Percentiles rank a stretch among this genome's conserved stretches.
These are phyloP conservation scores for Dendrolimus kikuchii DNA, from an alignment of 1,140 invertebrate species.

Conservation along the genomic window DNA sequence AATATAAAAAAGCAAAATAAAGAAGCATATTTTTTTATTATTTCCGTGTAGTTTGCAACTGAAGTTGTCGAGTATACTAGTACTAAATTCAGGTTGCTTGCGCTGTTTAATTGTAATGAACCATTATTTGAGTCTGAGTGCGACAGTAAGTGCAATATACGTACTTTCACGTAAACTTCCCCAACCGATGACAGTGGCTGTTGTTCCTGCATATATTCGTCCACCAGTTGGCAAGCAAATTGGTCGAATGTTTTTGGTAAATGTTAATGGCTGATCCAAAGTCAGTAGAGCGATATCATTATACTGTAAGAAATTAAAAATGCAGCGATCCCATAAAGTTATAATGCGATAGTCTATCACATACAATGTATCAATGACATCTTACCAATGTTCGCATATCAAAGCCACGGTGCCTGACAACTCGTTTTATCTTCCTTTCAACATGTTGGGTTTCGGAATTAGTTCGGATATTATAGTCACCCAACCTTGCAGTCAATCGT, in stretches of 20 bases:
- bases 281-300: slow-evolving; percentile 91
- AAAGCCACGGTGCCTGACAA: slow-evolving; percentile 88
- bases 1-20: too few relatives aligned
- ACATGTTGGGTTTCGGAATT: slow-evolving; percentile 81
- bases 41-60: too few relatives aligned
- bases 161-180: slow-evolving; percentile 85
- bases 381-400: slow-evolving; percentile 85
- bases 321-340: slow-evolving; percentile 1
- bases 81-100: too few relatives aligned
- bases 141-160: slow-evolving; percentile 29
- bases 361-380: not conserved
- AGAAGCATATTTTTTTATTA: too few relatives aligned
- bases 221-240: slow-evolving; percentile 84
- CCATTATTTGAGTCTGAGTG: not conserved
- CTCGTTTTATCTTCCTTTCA: slow-evolving; percentile 83
- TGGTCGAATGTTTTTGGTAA: slow-evolving; percentile 82
- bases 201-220: slow-evolving; percentile 76
- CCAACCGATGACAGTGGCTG: slow-evolving; percentile 89
- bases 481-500: slow-evolving; percentile 83
- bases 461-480: slow-evolving; percentile 86
- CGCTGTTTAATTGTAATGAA: not conserved
- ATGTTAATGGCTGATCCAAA: slow-evolving; percentile 83
- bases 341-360: not conserved
- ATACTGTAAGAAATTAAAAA: slow-evolving; percentile 73
- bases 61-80: too few relatives aligned